Evolutionary conservation across 2,797 vertebrate species (phyloP).

Genomic region (Ctenosaura bakeri): DNA sequence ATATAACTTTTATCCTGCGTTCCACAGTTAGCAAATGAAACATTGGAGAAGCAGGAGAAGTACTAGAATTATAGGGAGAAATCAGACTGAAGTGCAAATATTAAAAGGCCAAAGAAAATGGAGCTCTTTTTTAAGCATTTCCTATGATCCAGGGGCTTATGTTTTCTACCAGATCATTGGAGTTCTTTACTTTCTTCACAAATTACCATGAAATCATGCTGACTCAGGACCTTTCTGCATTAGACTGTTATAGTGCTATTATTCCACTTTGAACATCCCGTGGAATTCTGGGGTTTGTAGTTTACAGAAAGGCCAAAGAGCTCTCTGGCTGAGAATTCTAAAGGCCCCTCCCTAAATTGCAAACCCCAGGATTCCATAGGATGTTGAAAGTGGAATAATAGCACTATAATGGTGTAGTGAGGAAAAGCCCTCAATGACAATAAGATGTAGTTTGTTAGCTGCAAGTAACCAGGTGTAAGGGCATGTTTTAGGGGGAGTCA

Average conservation of each 20-base stretch:
- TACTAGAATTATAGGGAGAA: not conserved
- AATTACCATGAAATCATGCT: not conserved
- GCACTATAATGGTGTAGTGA: too few species aligned
- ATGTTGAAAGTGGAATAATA: too few species aligned
- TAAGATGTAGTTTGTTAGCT: not conserved
- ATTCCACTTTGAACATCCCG: too few species aligned
- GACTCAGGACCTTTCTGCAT: not conserved
- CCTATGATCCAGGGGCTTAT: not conserved
- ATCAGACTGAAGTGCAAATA: not conserved
- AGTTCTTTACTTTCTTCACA: not conserved
- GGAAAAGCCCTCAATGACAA: not conserved
- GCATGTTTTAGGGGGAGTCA: not conserved
- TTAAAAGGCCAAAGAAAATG: not conserved
- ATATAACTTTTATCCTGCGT: too few species aligned
- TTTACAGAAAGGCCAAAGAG: too few species aligned
- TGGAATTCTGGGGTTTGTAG: too few species aligned
- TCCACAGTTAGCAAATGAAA: too few species aligned
- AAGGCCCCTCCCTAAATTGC: too few species aligned
- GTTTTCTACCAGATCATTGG: not conserved
- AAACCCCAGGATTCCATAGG: too few species aligned
- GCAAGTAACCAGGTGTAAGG: not conserved
- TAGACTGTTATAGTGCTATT: too few species aligned
- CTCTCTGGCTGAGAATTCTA: too few species aligned
- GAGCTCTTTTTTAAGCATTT: not conserved
- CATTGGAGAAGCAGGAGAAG: not conserved